Conservation (phyloP, 2,113 vertebrate genomes). For the Dissostichus mawsoni region DNA sequence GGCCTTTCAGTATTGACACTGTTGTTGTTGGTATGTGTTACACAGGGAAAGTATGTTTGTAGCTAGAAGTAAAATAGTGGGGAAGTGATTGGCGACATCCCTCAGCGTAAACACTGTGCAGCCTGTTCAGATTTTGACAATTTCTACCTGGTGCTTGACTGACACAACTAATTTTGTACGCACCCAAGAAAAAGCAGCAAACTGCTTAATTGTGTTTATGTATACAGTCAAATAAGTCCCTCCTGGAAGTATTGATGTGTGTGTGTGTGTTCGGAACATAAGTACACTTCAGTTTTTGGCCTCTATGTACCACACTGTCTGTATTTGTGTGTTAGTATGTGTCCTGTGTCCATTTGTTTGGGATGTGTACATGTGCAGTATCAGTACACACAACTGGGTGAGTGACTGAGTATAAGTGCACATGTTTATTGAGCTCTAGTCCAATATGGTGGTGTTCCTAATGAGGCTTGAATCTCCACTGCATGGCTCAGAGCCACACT, state of each 20-base stretch:
- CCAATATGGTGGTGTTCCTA: slow-evolving; percentile 37
- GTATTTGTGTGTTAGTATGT: background rate
- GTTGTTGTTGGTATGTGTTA: background rate
- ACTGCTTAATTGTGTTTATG: slow-evolving; percentile 7
- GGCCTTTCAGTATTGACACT: slow-evolving; percentile 1
- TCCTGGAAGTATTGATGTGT: background rate
- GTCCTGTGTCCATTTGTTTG: background rate
- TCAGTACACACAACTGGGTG: background rate
- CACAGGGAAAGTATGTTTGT: background rate
- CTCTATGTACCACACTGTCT: background rate
- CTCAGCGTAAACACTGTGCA: background rate
- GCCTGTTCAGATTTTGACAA: background rate
- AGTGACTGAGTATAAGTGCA: slow-evolving; percentile 8
- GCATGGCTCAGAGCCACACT: slow-evolving; percentile 43
- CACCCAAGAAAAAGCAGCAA: slow-evolving; percentile 11
- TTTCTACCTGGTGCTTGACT: background rate
- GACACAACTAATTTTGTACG: background rate
- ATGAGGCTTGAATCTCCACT: slow-evolving; percentile 51
- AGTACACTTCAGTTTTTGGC: background rate
- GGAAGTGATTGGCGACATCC: background rate
- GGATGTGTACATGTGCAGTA: background rate
- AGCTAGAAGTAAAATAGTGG: background rate
- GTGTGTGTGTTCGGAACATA: background rate
- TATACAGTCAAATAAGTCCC: background rate
- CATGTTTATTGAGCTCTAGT: slow-evolving; percentile 23